phyloP scores from a whole-genome alignment of 2,113 vertebrate genomes.

The Tinamus guttatus region DNA sequence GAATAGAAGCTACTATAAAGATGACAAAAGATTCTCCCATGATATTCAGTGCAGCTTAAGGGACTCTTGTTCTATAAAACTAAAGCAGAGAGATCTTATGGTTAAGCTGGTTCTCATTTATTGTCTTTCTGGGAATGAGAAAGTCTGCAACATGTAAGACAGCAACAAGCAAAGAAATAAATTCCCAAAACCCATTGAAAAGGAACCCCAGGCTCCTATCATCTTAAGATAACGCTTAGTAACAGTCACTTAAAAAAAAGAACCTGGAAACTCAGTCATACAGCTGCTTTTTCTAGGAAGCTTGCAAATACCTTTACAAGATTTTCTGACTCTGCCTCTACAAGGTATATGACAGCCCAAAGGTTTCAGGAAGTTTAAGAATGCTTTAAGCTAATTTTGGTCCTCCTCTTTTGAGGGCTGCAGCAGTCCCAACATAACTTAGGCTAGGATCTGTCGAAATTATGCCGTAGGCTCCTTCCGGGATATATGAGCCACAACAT shows the following conservation, averaged over 20 bases:
- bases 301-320: neutral
- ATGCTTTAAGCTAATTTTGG: neutral
- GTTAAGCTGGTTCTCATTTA: neutral
- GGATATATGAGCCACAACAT: neutral
- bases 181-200: neutral
- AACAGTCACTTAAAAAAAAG: neutral
- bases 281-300: neutral
- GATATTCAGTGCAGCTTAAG: neutral
- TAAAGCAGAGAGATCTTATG: neutral
- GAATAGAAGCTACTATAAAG: neutral
- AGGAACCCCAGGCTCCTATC: neutral
- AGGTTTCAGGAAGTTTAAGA: neutral
- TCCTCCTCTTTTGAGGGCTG: neutral
- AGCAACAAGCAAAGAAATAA: neutral
- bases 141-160: neutral
- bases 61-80: neutral
- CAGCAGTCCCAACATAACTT: neutral
- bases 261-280: neutral
- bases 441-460: neutral
- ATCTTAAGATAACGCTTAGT: neutral
- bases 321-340: neutral
- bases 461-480: neutral
- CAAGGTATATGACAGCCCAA: neutral
- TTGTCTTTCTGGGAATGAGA: neutral
- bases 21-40: neutral